These are phyloP conservation scores for Toxotes jaculatrix DNA, from an alignment of 2,113 vertebrate species.

Conservation along the genomic window DNA sequence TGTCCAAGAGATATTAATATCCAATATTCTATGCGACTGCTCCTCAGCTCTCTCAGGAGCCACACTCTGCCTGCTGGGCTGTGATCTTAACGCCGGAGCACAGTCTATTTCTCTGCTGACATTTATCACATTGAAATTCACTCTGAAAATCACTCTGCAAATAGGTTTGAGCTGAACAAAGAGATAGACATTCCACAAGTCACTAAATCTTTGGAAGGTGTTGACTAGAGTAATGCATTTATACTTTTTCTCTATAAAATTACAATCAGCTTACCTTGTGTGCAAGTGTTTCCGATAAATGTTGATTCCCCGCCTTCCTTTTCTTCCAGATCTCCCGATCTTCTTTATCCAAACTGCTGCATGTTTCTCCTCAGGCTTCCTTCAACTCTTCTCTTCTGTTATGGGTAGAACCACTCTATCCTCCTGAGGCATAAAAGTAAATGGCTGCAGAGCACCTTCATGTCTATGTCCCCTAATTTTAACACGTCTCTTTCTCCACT, in stretches of 20 bases:
- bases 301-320: slow-evolving; percentile 38
- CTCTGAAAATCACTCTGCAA: not conserved
- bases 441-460: slow-evolving; percentile 54
- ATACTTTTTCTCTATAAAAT: not conserved
- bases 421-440: slow-evolving; percentile 62
- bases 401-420: slow-evolving; percentile 70
- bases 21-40: slow-evolving; percentile 50
- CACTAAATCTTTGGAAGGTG: not conserved
- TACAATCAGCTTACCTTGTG: slow-evolving; percentile 64
- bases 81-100: slow-evolving; percentile 43
- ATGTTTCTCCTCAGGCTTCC: slow-evolving; percentile 54
- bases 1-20: slow-evolving; percentile 74
- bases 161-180: not conserved
- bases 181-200: not conserved
- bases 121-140: not conserved
- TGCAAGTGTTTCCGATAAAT: slow-evolving; percentile 8
- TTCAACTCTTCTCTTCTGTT: slow-evolving; percentile 42
- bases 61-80: slow-evolving; percentile 67
- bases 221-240: not conserved
- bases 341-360: slow-evolving; percentile 66
- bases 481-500: slow-evolving; percentile 40
- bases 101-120: slow-evolving; percentile 17
- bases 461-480: slow-evolving; percentile 47
- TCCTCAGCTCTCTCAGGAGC: slow-evolving; percentile 45
- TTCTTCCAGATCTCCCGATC: slow-evolving; percentile 24